Evolutionary conservation across 2,888 invertebrate genomes (phyloP).

Genomic region (Willowsia nigromaculata): DNA sequence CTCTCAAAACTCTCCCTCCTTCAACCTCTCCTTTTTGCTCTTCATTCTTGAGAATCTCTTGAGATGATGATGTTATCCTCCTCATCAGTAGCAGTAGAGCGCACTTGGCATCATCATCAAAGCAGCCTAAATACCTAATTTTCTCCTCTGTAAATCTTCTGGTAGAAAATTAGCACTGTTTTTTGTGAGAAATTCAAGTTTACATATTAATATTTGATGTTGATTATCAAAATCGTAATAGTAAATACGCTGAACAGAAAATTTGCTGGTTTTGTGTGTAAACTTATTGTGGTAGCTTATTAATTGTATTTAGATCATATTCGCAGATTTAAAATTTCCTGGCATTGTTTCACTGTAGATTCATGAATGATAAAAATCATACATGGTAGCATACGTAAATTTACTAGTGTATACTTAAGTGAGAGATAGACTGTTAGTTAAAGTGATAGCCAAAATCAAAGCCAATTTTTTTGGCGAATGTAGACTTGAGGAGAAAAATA

Average conservation of each 20-base stretch:
- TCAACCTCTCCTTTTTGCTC: neutral
- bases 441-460: neutral
- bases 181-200: slow-evolving; percentile 10
- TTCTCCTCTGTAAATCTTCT: slow-evolving; percentile 2
- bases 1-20: neutral
- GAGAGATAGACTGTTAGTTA: neutral
- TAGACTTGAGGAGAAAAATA: neutral
- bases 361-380: slow-evolving; percentile 27
- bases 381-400: slow-evolving; percentile 11
- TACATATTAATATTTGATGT: neutral
- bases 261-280: slow-evolving; percentile 11
- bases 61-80: slow-evolving; percentile 4
- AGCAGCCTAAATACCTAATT: slow-evolving; percentile 44
- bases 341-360: slow-evolving; percentile 54
- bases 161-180: slow-evolving; percentile 22
- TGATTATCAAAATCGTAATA: neutral
- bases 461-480: neutral
- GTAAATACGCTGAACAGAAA: neutral
- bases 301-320: slow-evolving; percentile 33
- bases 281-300: slow-evolving; percentile 1
- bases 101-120: slow-evolving; percentile 22
- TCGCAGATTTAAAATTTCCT: slow-evolving; percentile 63
- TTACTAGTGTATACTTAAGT: neutral
- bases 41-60: neutral
- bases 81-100: neutral